Evolutionary conservation across 2,888 invertebrate genomes (phyloP), one percentile per base, ranked within the genome.

Genomic region (Sarcophaga caerulescens): DNA sequence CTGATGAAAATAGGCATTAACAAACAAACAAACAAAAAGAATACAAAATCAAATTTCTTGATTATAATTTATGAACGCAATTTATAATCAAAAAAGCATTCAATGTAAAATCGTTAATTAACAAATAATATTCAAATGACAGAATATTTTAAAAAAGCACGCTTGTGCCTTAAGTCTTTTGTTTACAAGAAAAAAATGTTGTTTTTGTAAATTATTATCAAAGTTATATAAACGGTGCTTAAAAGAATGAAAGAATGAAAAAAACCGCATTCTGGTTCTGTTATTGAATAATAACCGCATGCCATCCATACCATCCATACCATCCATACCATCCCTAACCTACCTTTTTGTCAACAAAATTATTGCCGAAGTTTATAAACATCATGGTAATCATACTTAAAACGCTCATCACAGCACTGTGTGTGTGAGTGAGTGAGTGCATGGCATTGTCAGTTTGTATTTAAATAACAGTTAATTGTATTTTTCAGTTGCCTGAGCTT

Each of bases 81-180:
- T 52, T 52, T 52, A 52, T 14, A 52, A 52, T 52, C 52, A 52
- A 52, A 12, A 52, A 52, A 14, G 5, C 4, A 17, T 52, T 52
- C 35, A 14, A 12, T 52, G 17, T 52, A 52, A 52, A 12, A 14
- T 52, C 10, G 12, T 52, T 52, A 12, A 52, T 17, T 52, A 52
- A 52, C 12, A 4, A 14, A 68, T 35, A 14, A 68, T 44, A 68
- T 44, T 35, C 17, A 69, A 45, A 69, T 47, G 3, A 47, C 2
- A 69, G 19, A 47, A 69, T 47, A 47, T 47, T 19, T 19, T 25
- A 47, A 63, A 23, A 14, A 23, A 12, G 71, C 52, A 79, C 21
- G 84, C 76, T 77, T 77, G 71, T 59, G 62, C 45, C 65, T 68
- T 77, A 77, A 84, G 25, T 81, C 76, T 81, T 77, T 81, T 69